Evolutionary conservation across 2,888 invertebrate species (phyloP).

Genomic region (Exocentrus adspersus): DNA sequence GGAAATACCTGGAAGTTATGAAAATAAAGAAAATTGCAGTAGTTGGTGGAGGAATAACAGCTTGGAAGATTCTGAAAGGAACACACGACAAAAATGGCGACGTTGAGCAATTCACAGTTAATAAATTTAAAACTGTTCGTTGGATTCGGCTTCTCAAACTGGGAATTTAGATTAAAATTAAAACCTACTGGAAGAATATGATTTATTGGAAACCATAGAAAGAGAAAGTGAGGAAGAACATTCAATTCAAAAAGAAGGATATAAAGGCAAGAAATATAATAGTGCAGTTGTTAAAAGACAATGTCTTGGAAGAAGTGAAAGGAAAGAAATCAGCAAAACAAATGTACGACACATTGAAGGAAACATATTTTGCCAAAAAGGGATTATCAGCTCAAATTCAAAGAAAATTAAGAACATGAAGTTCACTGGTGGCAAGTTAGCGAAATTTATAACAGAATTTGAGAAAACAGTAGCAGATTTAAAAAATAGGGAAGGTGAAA

Average conservation of each 20-base stretch:
- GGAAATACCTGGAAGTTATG: no score
- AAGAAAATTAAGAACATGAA: background rate
- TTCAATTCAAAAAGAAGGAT: background rate
- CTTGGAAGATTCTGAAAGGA: no score
- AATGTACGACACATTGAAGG: background rate
- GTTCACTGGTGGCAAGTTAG: background rate
- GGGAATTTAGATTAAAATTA: no score
- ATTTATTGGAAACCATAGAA: no score
- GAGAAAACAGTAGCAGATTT: background rate
- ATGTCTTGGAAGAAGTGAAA: background rate
- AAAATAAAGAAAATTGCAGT: no score
- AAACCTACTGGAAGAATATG: no score
- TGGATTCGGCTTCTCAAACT: no score
- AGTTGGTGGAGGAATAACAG: no score
- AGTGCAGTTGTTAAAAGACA: background rate
- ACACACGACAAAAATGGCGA: no score
- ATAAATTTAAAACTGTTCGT: no score
- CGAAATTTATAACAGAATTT: background rate
- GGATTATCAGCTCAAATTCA: background rate
- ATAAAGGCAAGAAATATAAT: background rate
- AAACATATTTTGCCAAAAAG: background rate
- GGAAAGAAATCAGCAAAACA: background rate
- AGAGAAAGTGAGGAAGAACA: no score
- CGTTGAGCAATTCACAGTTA: no score
- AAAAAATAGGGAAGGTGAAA: background rate